phyloP scores from a whole-genome alignment of 2,888 invertebrate species.

The Gibbula magus region DNA sequence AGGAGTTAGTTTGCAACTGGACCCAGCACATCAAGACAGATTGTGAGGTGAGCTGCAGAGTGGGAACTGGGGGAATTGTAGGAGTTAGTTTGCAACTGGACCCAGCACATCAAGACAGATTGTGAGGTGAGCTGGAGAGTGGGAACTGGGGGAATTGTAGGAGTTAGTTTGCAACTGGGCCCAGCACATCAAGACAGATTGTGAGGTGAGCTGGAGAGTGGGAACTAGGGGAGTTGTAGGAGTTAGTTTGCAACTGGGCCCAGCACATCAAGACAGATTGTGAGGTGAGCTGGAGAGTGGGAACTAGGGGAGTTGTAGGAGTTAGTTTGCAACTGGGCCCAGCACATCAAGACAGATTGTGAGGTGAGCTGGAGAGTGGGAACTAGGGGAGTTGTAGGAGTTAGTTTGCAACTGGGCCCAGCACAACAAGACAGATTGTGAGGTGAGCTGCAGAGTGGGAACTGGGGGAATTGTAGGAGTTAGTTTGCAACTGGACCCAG shows the following conservation, averaged over 20 bases:
- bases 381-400: not conserved
- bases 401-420: conserved; percentile 79
- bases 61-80: not conserved
- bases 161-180: conserved; percentile 78
- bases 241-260: conserved; percentile 78
- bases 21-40: conserved; percentile 85
- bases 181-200: conserved; percentile 86
- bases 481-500: conserved; percentile 79
- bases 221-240: not conserved
- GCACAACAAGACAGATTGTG: conserved; percentile 87
- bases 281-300: conserved; percentile 74
- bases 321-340: conserved; percentile 78
- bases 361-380: conserved; percentile 74
- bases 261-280: conserved; percentile 87
- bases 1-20: conserved; percentile 77
- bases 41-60: conserved; percentile 79
- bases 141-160: not conserved
- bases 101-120: conserved; percentile 85
- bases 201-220: conserved; percentile 77
- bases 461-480: not conserved
- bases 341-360: conserved; percentile 87
- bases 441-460: conserved; percentile 73
- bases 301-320: not conserved
- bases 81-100: conserved; percentile 77
- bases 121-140: conserved; percentile 79